Base-by-base conservation (phyloP, 2,113 vertebrate genomes). In the Cettia cetti region DNA sequence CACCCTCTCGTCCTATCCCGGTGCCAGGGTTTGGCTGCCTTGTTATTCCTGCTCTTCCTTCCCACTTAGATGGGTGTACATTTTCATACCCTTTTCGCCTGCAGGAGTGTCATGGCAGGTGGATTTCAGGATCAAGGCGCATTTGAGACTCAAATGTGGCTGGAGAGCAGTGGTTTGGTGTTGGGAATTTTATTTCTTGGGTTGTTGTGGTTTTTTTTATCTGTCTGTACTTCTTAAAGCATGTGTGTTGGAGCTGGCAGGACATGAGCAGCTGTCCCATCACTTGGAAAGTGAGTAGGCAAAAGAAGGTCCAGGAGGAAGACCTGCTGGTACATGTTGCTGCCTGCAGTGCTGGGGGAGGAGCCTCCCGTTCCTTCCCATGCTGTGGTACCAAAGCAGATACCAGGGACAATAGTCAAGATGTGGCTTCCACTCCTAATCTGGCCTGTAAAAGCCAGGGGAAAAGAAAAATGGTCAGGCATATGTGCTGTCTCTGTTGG, bases 31-130 rank as follows among this genome's bases (percentile, higher is more conserved):
- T 72, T 2, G 4, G 28, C 42, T 81, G 72, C 82, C 60, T 66
- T 54, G 64, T 78, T 92, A 56, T 83, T 93, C 94, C 71, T 93
- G 82, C 77, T 94, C 54, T 84, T 27, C 53, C 64, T 95, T 64
- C 35, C 30, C 1, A 0, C 30, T 44, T 69, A 61, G 44, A 35
- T 18, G 9, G 49, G 23, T 45, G 22, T 45, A 52, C 2, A 0
- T 50, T 94, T 84, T 78, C 4, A 4, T 94, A 69, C 24, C n/a
- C 1, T 1, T 81, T 90, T 92, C 83, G 22, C 37, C 65, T 61
- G 24, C 22, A 89, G 74, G 17, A 89, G 15, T 44, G 31, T 49
- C 0, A 0, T 76, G 26, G 45, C 5, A 4, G 26, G 15, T 8
- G 4, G 13, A 71, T 86, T 91, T 84, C 44, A 19, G 60, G 11